Evolutionary conservation across 2,888 invertebrate genomes (phyloP).

Genomic region (Branchipolynoe longqiensis): DNA sequence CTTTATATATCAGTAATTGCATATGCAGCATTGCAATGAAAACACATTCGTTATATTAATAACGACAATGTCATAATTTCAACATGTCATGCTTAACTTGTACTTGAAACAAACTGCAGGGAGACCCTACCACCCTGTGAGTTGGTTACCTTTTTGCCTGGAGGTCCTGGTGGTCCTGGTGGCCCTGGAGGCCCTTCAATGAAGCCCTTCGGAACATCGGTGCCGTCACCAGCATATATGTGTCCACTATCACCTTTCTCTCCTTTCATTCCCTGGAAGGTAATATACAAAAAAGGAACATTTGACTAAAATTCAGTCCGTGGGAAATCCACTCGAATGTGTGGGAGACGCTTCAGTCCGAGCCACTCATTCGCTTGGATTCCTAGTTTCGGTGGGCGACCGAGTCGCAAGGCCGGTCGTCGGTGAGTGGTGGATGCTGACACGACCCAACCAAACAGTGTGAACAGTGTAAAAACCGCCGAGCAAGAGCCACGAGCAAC

Average conservation of each 20-base stretch:
- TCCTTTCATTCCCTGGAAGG: slow-evolving; percentile 67
- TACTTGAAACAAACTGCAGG: too few relatives aligned
- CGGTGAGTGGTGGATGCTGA: slow-evolving; percentile 36
- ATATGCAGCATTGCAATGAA: too few relatives aligned
- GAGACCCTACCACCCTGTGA: too few relatives aligned
- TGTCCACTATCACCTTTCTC: slow-evolving; percentile 62
- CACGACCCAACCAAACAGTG: slow-evolving; percentile 55
- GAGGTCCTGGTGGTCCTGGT: slow-evolving; percentile 65
- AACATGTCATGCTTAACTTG: too few relatives aligned
- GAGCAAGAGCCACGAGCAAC: background rate
- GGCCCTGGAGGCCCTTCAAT: slow-evolving; percentile 64
- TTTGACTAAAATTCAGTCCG: slow-evolving; percentile 34
- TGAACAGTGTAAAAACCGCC: slow-evolving; percentile 13
- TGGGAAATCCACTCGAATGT: slow-evolving; percentile 56
- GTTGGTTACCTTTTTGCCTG: slow-evolving; percentile 64
- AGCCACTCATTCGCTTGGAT: slow-evolving; percentile 55
- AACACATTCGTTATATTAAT: too few relatives aligned
- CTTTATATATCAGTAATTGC: too few relatives aligned
- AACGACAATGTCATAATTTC: too few relatives aligned
- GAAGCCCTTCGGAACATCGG: slow-evolving; percentile 60
- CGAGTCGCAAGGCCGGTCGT: slow-evolving; percentile 25
- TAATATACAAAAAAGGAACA: slow-evolving; percentile 16
- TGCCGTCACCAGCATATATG: slow-evolving; percentile 31
- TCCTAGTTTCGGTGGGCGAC: slow-evolving; percentile 5
- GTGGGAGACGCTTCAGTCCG: background rate